Evolutionary conservation across 2,113 vertebrate genomes (phyloP), one percentile per base, ranked within the genome.

Genomic region (Macaca nemestrina): DNA sequence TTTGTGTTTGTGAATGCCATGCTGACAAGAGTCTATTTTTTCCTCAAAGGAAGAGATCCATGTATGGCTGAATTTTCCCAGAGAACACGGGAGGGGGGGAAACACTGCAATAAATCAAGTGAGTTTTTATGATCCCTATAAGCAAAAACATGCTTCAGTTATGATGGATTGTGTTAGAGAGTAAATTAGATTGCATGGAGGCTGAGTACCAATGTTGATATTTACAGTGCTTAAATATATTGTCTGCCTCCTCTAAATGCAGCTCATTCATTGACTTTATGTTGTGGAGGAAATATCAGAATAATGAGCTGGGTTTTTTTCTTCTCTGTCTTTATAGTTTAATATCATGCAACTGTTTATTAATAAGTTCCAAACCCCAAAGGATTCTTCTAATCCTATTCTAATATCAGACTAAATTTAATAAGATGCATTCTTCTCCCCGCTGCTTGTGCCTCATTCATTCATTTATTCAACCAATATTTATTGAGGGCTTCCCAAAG

Each of bases 331-430:
- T 97, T 93, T 79, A 83, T 94, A 96, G 90, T 97, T 98, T 98
- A 98, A 96, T 97, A 96, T 98, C 96, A 97, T 97, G 95, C 97
- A 98, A 98, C 96, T 98, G 96, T 98, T 98, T 97, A 98, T 98
- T 98, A 98, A 97, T 97, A 97, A 98, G 97, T 91, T 97, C 92
- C 70, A 95, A 94, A 92, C 94, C 98, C 96, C 94, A 95, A 95
- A 97, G 97, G 93, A 97, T 96, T 96, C 85, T 87, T 96, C 96
- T 98, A 98, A 98, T 98, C 97, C 97, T 97, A 94, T 97, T 97
- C 94, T 98, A 98, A 97, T 97, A 97, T 98, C 97, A 97, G 93
- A 94, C 97, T 97, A 97, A 97, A 97, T 98, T 98, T 97, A 97
- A 97, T 97, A 97, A 97, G 97, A 93, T 97, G 85, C 95, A 87